These are phyloP conservation scores for Trichogramma evanescens DNA, from an alignment of 2,888 invertebrate species.

Conservation along the genomic window DNA sequence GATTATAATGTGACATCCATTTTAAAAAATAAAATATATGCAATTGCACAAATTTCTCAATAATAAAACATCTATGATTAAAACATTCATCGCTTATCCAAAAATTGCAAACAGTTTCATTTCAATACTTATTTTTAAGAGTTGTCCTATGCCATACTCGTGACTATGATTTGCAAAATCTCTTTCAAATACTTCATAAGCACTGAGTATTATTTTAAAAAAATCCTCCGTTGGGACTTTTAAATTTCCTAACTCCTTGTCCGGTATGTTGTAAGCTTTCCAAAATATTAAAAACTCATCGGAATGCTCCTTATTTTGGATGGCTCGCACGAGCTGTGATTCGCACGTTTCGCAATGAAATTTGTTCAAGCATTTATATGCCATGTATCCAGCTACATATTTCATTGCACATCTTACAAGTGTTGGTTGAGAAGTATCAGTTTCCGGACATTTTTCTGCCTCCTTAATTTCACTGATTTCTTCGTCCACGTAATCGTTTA, in stretches of 20 bases:
- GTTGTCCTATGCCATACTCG: not conserved
- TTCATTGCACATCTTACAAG: not conserved
- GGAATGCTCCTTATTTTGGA: not conserved
- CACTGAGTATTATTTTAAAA: not conserved
- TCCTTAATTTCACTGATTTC: too few species aligned
- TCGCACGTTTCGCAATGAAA: not conserved
- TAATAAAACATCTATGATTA: not conserved
- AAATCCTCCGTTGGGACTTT: conserved; percentile 1
- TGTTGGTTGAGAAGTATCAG: not conserved
- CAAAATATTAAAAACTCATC: not conserved
- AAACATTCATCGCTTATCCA: not conserved
- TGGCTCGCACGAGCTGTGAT: not conserved
- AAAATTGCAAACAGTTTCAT: not conserved
- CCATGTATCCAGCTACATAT: conserved; percentile 3
- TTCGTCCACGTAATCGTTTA: not conserved
- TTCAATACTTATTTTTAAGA: not conserved
- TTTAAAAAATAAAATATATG: conserved; percentile 3
- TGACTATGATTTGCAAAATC: not conserved
- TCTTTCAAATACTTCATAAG: not conserved
- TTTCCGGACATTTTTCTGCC: too few species aligned
- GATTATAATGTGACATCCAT: not conserved
- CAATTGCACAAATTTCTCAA: not conserved
- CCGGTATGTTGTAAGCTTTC: not conserved
- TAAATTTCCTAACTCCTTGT: conserved; percentile 1
- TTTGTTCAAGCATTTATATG: not conserved